These are phyloP conservation scores for Acanthurus leucopareius DNA, from an alignment of 2,797 vertebrate genomes.

Conservation along the genomic window DNA sequence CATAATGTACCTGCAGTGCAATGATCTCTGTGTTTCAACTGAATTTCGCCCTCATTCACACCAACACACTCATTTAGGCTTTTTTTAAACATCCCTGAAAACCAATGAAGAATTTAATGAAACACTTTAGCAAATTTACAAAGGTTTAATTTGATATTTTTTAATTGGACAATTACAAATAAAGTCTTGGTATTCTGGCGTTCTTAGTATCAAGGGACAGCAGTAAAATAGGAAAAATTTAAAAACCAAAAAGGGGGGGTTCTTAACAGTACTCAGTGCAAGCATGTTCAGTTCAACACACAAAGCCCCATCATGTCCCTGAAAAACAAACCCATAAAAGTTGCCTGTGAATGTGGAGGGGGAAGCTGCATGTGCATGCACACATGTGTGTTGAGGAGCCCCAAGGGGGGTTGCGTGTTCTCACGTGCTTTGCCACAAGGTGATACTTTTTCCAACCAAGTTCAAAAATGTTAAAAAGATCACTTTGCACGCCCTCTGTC, in stretches of 20 bases:
- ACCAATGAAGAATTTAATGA: background rate
- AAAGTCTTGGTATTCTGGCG: background rate
- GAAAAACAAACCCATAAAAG: conserved; percentile 33
- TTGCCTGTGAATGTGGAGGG: conserved; percentile 16
- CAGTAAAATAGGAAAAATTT: background rate
- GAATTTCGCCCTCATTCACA: background rate
- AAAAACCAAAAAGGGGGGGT: background rate
- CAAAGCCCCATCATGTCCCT: conserved; percentile 20
- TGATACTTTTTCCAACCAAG: background rate
- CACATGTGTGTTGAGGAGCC: conserved; percentile 5
- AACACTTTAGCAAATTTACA: background rate
- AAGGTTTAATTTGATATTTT: too few species aligned
- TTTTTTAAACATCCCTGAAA: background rate
- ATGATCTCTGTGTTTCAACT: background rate
- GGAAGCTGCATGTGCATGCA: background rate
- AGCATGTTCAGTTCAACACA: background rate
- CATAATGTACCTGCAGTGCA: conserved; percentile 12
- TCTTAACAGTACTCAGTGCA: background rate
- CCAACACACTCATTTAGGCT: background rate
- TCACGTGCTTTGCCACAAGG: conserved; percentile 12
- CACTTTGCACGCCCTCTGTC: background rate
- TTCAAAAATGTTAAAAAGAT: background rate
- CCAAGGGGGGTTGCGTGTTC: background rate
- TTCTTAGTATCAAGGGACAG: background rate
- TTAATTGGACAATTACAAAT: background rate